Base-by-base conservation (phyloP, 2,888 invertebrate genomes). In the Aplocera efformata region DNA sequence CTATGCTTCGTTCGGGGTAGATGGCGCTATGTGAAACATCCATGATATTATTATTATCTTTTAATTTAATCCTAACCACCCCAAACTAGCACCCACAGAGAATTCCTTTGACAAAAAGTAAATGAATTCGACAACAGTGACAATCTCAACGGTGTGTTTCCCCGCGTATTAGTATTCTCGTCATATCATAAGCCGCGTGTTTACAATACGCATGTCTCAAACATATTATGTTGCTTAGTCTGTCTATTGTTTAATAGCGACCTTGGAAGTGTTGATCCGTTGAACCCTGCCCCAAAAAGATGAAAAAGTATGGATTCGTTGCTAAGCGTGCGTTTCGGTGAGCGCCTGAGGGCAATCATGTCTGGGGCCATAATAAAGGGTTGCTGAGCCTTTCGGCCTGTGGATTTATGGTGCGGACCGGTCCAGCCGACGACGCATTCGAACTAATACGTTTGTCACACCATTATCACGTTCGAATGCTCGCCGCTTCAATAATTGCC, bases 321-420 rank as follows among this genome's bases (percentile, higher is more conserved):
- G 73, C 79, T 72, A 72, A 77, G 78, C 78, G 75, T 81, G 79
- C 80, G 75, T 75, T 80, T 69, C 67, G 58, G 63, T 56, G 67
- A 79, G 69, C 76, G 82, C 85, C 79, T 62, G 74, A 70, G 86
- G 86, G 76, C 81, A 81, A 84, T 85, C 86, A 86, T 84, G 86
- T 78, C 84, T 79, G 67, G n/a, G n/a, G 72, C 68, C 71, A 70
- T 85, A 86, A 86, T 85, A 81, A 82, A 83, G 84, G 85, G 81
- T 73, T 83, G 77, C 66, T 64, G 74, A 79, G 78, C 79, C 72
- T 74, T 73, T 76, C 65, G 62, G 79, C 58, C 65, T 70, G 71
- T 67, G 79, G 79, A 84, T 86, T 84, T 86, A 85, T 84, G 64
- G 72, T 36, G 53, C 45, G 58, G 54, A 58, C 57, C 54, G 58